Evolutionary conservation across 1,140 invertebrate genomes (phyloP), one percentile per base, ranked within the genome.

Genomic region (Zaprionus taronus): DNA sequence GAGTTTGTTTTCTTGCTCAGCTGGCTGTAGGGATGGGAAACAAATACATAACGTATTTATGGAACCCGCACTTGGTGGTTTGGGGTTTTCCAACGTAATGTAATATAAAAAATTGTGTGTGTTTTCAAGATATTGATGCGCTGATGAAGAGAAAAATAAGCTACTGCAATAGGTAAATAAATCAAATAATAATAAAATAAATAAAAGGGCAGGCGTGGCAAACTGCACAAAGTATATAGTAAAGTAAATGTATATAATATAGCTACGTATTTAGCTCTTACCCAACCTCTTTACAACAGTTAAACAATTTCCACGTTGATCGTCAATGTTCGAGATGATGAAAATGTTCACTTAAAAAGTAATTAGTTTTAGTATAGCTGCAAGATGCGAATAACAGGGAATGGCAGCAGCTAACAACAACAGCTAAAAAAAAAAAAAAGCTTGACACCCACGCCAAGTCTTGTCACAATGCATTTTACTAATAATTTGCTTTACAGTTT

Each of bases 401-500:
- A 61, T 58, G 44, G 17, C 38, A 12, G 34, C 36, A 73, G 24
- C 11, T 34, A 36, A 65, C 51, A 38, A 28, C 11, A 57, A 49
- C 31, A 57, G 26, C 22, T 51, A 51, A 57, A 20, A 26, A 1
- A 51, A 22, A 47, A 57, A 65, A 72, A 65, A 61, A 34, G 31
- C 31, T 34, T 34, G 31, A 69, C 84, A 73, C 84, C 84, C 85
- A 89, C 84, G 84, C 85, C 53, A 70, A 81, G 85, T 81, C 85
- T 89, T 89, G 84, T 89, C 84, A 89, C 84, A 89, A 89, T 90
- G 84, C 85, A 82, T 90, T 89, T 89, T 89, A 79, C 84, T 76
- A 62, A 85, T 89, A 89, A 89, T 89, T 89, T 89, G 81, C 85
- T 89, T 89, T 89, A 89, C 84, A 89, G 84, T 90, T 89, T 89